These are phyloP conservation scores for Gymnoscopelus microlampas DNA, from an alignment of 2,797 vertebrate genomes.

Conservation along the genomic window DNA sequence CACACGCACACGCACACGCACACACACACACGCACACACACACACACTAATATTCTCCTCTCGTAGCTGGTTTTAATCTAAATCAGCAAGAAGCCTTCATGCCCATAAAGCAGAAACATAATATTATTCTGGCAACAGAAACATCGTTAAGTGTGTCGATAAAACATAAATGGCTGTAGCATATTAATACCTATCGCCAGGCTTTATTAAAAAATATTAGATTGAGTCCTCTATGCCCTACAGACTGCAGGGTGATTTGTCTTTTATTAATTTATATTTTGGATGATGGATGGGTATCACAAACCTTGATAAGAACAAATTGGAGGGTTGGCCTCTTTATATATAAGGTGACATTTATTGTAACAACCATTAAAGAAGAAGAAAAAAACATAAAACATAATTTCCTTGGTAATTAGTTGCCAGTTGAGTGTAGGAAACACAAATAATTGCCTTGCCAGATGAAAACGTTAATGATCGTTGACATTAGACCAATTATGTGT, in stretches of 20 bases:
- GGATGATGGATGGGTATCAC: too few species aligned
- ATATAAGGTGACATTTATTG: too few species aligned
- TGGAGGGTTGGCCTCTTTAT: too few species aligned
- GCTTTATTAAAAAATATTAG: slow-evolving; percentile 45
- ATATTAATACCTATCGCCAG: slow-evolving; percentile 39
- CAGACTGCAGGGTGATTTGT: too few species aligned
- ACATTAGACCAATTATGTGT: too few species aligned
- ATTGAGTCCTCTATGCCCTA: too few species aligned
- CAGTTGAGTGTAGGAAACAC: slow-evolving; percentile 28
- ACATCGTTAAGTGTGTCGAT: slow-evolving; percentile 46
- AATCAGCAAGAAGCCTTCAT: background rate
- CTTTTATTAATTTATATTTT: too few species aligned
- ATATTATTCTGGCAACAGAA: slow-evolving; percentile 22
- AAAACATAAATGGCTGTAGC: slow-evolving; percentile 52
- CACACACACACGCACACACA: background rate
- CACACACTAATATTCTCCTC: background rate
- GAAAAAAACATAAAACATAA: too few species aligned
- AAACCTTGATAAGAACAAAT: too few species aligned
- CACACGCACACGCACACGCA: background rate
- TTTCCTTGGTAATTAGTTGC: background rate
- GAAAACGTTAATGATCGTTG: slow-evolving; percentile 28
- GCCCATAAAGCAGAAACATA: slow-evolving; percentile 2
- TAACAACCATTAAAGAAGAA: too few species aligned
- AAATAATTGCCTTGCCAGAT: slow-evolving; percentile 54
- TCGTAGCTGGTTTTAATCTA: background rate